Base-by-base conservation (phyloP, 2,888 invertebrate species). In the Tenthredo notha region DNA sequence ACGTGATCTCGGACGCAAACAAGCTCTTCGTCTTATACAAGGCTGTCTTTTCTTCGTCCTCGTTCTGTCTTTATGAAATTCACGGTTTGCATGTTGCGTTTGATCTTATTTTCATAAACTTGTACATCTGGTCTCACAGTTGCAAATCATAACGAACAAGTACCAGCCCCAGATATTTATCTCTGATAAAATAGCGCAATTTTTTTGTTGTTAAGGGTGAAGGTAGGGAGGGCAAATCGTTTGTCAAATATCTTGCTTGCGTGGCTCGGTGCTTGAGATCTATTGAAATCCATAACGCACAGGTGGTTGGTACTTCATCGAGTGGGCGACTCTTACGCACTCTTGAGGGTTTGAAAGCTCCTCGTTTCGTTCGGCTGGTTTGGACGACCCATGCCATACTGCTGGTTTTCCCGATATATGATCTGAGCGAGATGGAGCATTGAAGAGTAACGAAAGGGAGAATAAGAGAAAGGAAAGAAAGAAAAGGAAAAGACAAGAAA, bases 231-330 rank as follows among this genome's bases (percentile, higher is more conserved):
- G 12, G 12, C 33, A 6, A 7, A 67, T 67, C 67, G 29, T 33
- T 33, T 18, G 33, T 67, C 67, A 40, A 74, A 74, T 74, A 74
- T 74, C 43, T 43, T 74, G 43, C 21, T 43, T 70, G n/a, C 29
- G 70, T 18, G 33, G 70, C 12, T 37, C 43, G n/a, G 74, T 12
- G 21, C 74, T 74, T 25, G 74, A 74, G 74, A 40, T 54, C 77
- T 54, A 33, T 77, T 77, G 77, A 77, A 77, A 77, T 77, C 29
- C 77, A 54, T 77, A 50, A 77, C 54, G 77, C 77, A 50, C 77
- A 50, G 54, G 47, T 77, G 77, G 77, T 29, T 77, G 77, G 10
- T 33, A 54, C 29, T 54, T 77, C 54, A 54, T 77, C 54, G 54
- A 77, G 54, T 80, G 40, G n/a, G 43, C 21, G 50, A 50, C 80